Evolutionary conservation across 2,113 vertebrate species (phyloP), one percentile per base, ranked within the genome.

Genomic region (Siniperca knerii): DNA sequence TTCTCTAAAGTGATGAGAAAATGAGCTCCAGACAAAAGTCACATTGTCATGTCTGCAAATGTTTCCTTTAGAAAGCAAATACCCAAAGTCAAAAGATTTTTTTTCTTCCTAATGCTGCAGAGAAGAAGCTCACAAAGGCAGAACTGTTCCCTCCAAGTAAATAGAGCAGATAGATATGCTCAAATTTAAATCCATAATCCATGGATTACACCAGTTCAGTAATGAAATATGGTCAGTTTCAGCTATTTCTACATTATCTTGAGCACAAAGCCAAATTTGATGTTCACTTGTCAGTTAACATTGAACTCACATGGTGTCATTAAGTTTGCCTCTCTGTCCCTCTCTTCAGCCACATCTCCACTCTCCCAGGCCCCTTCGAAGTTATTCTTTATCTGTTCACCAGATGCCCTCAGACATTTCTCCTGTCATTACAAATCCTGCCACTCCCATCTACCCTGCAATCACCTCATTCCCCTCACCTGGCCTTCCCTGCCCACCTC

Each of bases 101-200:
- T 54, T 77, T 81, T n/a, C 33, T 75, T 37, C 72, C 64, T 54
- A 2, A 57, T 12, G 64, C 77, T 65, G 58, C 64, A 65, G 50
- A 75, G 37, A 10, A 37, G 60, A 52, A 69, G 44, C 81, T 54
- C 33, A 54, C 25, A 33, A 42, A 83, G 57, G 55, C 48, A 25
- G 48, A 72, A 37, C 52, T 23, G 40, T 58, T 83, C 10, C 7
- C 44, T 60, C 33, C 4, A 44, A 62, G 33, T 33, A 60, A 67
- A 50, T 52, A 69, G n/a, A 68, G 61, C 62, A 52, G 35, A 77
- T 62, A 70, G 46, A 71, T 18, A 55, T 64, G 66, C 66, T 54
- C 46, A 71, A 5, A 65, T 64, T 52, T 46, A 6, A 71, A 77
- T 71, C 33, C 42, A 42, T 48, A 70, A 79, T 79, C 69, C 68